Base-by-base conservation (phyloP, 2,113 vertebrate species). In the Oophaga pumilio region DNA sequence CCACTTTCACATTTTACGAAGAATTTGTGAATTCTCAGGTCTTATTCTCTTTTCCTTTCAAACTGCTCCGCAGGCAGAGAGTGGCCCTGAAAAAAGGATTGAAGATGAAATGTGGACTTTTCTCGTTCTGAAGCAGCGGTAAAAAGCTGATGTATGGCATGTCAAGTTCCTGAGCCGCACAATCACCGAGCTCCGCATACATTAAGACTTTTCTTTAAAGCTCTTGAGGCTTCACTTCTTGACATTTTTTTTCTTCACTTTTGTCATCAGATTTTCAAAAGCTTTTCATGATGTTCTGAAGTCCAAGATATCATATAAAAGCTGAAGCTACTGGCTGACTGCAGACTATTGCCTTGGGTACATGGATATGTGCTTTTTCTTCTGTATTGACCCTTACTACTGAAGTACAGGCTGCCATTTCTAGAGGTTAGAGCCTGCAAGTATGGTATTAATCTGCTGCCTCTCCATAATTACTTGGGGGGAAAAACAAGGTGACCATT, bases 71-170 rank as follows among this genome's bases (percentile, higher is more conserved):
- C 43, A 56, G 69, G 26, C 43, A 71, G 24, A 43, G 52, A 4
- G 8, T 62, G 7, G 17, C 69, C 66, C 53, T 59, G 24, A 64
- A 76, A 82, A 57, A 56, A 57, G 9, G 22, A 49, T 64, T 57
- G 52, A 81, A 87, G 76, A 81, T 82, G 33, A 87, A 82, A 87
- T 60, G 18, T 74, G 33, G 53, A 71, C n/a, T 49, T 59, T 81
- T 26, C 53, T 74, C 60, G 26, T 20, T 73, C 33, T n/a, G 14
- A 15, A 59, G 33, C 18, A 26, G 43, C 76, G 64, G 33, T 64
- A 64, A 60, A 86, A 82, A 69, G 66, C 52, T 33, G 59, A 59
- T 81, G 52, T 57, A 49, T 64, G 18, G 28, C 49, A 17, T 84
- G 53, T 85, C 20, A 77, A 15, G 24, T 56, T 73, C 77, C n/a